Evolutionary conservation across 1,140 invertebrate genomes (phyloP).

Genomic region (Drosophila miranda): DNA sequence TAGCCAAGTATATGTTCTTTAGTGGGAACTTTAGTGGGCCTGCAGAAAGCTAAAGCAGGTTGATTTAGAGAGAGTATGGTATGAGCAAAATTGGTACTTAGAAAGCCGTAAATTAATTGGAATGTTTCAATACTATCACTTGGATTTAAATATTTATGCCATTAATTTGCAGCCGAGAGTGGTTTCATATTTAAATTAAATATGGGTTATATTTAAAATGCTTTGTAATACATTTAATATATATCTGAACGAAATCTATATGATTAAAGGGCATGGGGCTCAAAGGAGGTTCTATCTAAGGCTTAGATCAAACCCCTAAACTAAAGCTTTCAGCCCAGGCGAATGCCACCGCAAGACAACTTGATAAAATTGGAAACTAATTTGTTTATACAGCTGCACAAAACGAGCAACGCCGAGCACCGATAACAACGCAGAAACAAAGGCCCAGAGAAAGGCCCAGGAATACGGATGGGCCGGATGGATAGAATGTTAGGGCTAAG

Average conservation of each 20-base stretch:
- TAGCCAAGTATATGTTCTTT: neutral
- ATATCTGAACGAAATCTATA: no score
- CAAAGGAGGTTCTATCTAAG: neutral
- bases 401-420: constrained; percentile 68
- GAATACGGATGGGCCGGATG: neutral
- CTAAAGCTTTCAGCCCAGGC: constrained; percentile 23
- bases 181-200: no score
- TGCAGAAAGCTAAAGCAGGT: neutral
- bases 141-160: no score
- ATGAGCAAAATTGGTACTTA: no score
- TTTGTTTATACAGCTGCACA: constrained; percentile 81
- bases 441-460: constrained; percentile 8
- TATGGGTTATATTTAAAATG: no score
- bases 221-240: no score
- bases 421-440: constrained; percentile 58
- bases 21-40: neutral
- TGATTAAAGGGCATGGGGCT: neutral
- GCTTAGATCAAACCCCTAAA: neutral
- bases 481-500: constrained; percentile 4
- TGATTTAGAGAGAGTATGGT: neutral
- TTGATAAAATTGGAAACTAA: constrained; percentile 80
- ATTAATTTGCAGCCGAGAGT: no score
- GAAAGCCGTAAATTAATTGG: no score
- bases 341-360: constrained; percentile 53
- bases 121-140: no score